Evolutionary conservation across 1,140 invertebrate species (phyloP).

Genomic region (Leptestheria dahalacensis): DNA sequence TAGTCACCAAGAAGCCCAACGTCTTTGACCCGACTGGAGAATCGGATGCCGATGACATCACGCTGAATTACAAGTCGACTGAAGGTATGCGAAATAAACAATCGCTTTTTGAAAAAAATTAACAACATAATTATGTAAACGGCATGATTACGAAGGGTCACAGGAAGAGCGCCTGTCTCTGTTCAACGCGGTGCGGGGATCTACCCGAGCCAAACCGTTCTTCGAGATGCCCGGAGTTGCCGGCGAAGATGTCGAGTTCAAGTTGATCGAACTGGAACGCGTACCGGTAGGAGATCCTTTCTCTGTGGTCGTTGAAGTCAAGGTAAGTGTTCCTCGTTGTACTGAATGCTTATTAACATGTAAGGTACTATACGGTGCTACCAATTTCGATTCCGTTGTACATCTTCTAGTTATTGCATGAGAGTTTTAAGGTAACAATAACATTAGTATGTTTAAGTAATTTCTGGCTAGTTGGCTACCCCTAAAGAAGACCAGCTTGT

Average conservation of each 20-base stretch:
- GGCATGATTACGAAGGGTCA: constrained; percentile 32
- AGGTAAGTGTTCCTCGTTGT: constrained; percentile 33
- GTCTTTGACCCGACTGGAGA: constrained; percentile 51
- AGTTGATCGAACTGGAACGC: constrained; percentile 46
- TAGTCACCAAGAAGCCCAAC: constrained; percentile 58
- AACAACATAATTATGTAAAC: background rate
- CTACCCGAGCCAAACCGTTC: constrained; percentile 45
- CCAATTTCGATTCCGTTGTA: too few relatives aligned
- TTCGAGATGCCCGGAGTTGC: constrained; percentile 38
- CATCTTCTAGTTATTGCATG: too few relatives aligned
- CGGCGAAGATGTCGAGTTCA: constrained; percentile 48
- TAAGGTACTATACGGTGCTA: too few relatives aligned
- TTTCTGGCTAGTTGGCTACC: too few relatives aligned
- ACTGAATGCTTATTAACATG: too few relatives aligned
- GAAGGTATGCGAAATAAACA: constrained; percentile 44
- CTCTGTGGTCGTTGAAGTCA: constrained; percentile 43
- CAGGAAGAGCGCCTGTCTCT: constrained; percentile 47
- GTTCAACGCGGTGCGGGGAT: constrained; percentile 46
- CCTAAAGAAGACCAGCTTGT: too few relatives aligned
- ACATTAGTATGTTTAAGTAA: too few relatives aligned
- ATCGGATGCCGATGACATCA: constrained; percentile 51
- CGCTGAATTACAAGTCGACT: constrained; percentile 48
- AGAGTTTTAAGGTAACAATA: too few relatives aligned
- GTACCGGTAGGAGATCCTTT: constrained; percentile 55
- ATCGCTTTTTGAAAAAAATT: background rate